Conservation (phyloP, 2,888 invertebrate species). For the Euplagia quadripunctaria region DNA sequence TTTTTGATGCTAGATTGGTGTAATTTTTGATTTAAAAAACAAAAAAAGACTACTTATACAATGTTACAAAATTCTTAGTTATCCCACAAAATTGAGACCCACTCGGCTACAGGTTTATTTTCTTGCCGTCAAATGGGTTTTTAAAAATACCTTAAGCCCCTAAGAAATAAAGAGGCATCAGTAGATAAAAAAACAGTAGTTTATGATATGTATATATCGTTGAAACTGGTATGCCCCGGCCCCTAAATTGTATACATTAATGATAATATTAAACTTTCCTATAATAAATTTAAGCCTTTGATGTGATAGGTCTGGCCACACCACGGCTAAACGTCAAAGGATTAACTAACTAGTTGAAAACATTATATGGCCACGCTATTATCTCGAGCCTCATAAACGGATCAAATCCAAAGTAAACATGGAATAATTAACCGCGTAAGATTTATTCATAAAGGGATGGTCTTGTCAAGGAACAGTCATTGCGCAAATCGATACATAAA, state of each 20-base stretch:
- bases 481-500: neutral
- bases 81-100: too few relatives aligned
- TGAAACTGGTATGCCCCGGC: neutral
- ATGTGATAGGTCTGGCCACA: neutral
- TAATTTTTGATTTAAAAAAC: too few relatives aligned
- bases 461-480: neutral
- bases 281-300: slow-evolving; percentile 5
- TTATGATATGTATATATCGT: neutral
- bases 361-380: neutral
- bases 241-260: neutral
- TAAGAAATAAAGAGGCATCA: too few relatives aligned
- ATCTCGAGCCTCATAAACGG: slow-evolving; percentile 3
- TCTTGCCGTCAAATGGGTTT: too few relatives aligned
- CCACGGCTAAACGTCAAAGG: slow-evolving; percentile 13
- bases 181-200: too few relatives aligned
- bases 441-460: slow-evolving; percentile 3
- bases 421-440: neutral
- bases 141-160: too few relatives aligned
- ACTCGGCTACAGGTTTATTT: too few relatives aligned
- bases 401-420: slow-evolving; percentile 8
- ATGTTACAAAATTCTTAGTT: too few relatives aligned
- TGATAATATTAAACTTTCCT: neutral
- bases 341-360: slow-evolving; percentile 18
- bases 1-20: neutral
- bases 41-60: too few relatives aligned